A percentile compares a stretch with the other conserved stretches of the same genome.
Conservation (phyloP, 2,888 invertebrate genomes). For the Lepidonotus clava region DNA sequence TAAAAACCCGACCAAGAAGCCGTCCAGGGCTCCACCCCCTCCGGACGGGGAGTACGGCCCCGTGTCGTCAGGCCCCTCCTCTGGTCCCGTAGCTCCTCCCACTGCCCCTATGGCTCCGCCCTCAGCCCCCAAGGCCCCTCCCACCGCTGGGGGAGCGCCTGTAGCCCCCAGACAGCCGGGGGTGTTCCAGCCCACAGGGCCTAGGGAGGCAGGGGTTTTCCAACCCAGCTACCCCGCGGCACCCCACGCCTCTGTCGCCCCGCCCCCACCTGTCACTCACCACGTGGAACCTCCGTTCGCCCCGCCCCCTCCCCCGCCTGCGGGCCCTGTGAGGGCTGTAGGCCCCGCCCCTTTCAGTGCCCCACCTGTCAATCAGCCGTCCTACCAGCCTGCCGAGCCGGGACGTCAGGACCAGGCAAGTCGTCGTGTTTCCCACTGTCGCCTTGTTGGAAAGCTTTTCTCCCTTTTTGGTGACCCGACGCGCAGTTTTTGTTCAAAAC, state of each 20-base stretch:
- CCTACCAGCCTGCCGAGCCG: neutral
- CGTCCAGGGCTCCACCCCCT: neutral
- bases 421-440: neutral
- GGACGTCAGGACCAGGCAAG: neutral
- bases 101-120: neutral
- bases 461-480: neutral
- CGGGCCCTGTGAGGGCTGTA: neutral
- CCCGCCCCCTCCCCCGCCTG: neutral
- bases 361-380: neutral
- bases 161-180: neutral
- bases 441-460: neutral
- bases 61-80: neutral
- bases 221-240: neutral
- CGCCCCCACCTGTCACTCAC: neutral
- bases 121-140: neutral
- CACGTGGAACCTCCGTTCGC: neutral
- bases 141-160: neutral
- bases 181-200: slow-evolving; percentile 1
- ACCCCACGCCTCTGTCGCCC: neutral
- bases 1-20: slow-evolving; percentile 6
- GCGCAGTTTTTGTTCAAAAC: neutral
- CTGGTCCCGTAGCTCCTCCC: neutral
- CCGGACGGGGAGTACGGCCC: slow-evolving; percentile 29
- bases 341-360: neutral
- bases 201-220: neutral